Percentiles rank a stretch among this genome's conserved stretches.
Evolutionary conservation across 35 echinoderm and acorn worm species (phyloP).

Genomic region (Ophioderma brevispina): DNA sequence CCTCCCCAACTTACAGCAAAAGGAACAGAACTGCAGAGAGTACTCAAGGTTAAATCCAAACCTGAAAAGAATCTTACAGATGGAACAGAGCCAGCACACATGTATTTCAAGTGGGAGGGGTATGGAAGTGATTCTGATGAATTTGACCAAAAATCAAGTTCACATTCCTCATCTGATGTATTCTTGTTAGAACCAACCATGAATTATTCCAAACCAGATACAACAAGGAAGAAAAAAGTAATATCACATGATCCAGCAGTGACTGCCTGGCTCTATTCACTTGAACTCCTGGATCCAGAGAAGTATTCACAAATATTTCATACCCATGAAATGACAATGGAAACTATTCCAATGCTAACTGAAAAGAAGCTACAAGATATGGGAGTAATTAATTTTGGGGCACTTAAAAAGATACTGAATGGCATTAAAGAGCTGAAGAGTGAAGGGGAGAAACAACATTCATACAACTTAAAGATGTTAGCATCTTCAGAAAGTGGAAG

Average conservation of each 20-base stretch:
- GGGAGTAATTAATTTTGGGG: neutral
- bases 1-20: neutral
- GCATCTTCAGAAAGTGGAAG: no score
- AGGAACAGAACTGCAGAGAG: neutral
- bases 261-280: constrained; percentile 24
- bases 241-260: constrained; percentile 11
- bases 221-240: neutral
- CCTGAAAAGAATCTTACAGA: neutral
- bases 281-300: constrained; percentile 28
- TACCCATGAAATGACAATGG: constrained; percentile 33
- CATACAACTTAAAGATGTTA: no score
- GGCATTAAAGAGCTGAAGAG: constrained; percentile 16
- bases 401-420: constrained; percentile 16
- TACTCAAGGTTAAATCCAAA: neutral
- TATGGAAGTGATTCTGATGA: neutral
- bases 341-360: neutral
- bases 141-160: neutral
- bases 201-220: neutral
- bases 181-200: neutral
- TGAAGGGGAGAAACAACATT: neutral
- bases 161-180: neutral
- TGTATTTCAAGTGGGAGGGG: neutral
- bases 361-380: constrained; percentile 25
- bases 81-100: neutral
- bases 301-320: constrained; percentile 31